Percentiles rank a stretch among this genome's conserved stretches.
phyloP scores from a whole-genome alignment of 1,140 invertebrate genomes.

The Dysdera silvatica region DNA sequence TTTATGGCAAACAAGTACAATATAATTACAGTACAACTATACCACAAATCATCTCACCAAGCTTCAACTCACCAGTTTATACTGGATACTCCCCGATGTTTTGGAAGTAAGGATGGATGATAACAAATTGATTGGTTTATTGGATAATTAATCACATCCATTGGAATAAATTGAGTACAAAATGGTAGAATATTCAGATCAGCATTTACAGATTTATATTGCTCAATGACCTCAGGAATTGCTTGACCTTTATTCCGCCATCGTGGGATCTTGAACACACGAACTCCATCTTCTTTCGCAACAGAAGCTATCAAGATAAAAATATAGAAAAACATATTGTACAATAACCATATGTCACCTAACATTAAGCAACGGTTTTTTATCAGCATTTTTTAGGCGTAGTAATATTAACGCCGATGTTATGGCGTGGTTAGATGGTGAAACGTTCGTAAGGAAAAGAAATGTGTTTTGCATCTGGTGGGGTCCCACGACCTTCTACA shows the following conservation, averaged over 20 bases:
- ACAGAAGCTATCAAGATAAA: slow-evolving; percentile 57
- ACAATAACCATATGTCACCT: too few species aligned
- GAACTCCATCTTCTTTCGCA: slow-evolving; percentile 64
- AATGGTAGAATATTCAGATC: slow-evolving; percentile 92
- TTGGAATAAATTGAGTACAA: slow-evolving; percentile 94
- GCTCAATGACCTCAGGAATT: slow-evolving; percentile 71
- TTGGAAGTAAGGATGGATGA: slow-evolving; percentile 86
- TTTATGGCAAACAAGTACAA: too few species aligned
- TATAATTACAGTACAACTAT: too few species aligned
- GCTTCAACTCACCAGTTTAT: slow-evolving; percentile 99
- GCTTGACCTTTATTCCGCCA: slow-evolving; percentile 77
- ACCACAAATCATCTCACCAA: too few species aligned
- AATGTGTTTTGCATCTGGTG: too few species aligned
- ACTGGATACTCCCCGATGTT: slow-evolving; percentile 84
- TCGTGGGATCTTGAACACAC: slow-evolving; percentile 82
- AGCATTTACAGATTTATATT: slow-evolving; percentile 76
- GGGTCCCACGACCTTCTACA: too few species aligned
- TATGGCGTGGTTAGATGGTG: too few species aligned
- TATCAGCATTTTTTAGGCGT: too few species aligned
- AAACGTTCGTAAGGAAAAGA: too few species aligned
- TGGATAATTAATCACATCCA: slow-evolving; percentile 88
- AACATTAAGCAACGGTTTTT: too few species aligned
- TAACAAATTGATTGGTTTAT: slow-evolving; percentile 82
- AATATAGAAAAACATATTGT: too few species aligned
- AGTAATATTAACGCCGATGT: too few species aligned